Base-by-base conservation (phyloP, 2,797 vertebrate genomes). In the Columba guinea region DNA sequence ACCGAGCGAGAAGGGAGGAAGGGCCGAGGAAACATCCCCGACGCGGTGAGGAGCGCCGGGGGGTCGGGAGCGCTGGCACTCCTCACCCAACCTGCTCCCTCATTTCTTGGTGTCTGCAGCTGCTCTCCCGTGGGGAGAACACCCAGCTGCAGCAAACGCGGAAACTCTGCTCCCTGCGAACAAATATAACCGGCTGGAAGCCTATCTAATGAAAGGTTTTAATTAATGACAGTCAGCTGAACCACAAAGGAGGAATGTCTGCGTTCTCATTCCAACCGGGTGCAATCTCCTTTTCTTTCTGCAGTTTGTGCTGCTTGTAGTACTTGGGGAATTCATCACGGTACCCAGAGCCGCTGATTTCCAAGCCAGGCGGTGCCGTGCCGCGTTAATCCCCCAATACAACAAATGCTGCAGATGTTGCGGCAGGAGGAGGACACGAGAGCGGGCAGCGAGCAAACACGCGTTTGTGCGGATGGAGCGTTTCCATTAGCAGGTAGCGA, bases 191-290 rank as follows among this genome's bases (percentile, higher is more conserved):
- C 74, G 64, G 56, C 64, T 80, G 46, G 56, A 30, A 84, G 60
- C 73, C 48, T 30, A 10, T 70, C 76, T 77, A 84, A 80, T 94
- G 62, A 87, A 90, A 69, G n/a, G 53, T 26, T 91, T 84, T 93
- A 78, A 88, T 93, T 93, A 93, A 94, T 77, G 73, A 67, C 44
- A 84, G 44, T 53, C 60, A 69, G 4, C 71, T 62, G 68, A 88
- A 62, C 51, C 80, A 59, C 60, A 65, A 51, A 88, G 75, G 51
- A 84, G 78, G 27, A 69, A 70, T 80, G 49, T 55, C 73, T 90
- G 78, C 27, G 17, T 59, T 81, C 65, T 89, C 69, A 13, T 89
- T 91, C 63, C 71, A 84, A 1, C 32, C 0, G 5, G 81, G 58
- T 30, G 58, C 74, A 87, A 92, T 81, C 55, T 87, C 41, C 59